Evolutionary conservation across 1,140 invertebrate genomes (phyloP), one percentile per base, ranked within the genome.

Genomic region (Aradophagus sp.): DNA sequence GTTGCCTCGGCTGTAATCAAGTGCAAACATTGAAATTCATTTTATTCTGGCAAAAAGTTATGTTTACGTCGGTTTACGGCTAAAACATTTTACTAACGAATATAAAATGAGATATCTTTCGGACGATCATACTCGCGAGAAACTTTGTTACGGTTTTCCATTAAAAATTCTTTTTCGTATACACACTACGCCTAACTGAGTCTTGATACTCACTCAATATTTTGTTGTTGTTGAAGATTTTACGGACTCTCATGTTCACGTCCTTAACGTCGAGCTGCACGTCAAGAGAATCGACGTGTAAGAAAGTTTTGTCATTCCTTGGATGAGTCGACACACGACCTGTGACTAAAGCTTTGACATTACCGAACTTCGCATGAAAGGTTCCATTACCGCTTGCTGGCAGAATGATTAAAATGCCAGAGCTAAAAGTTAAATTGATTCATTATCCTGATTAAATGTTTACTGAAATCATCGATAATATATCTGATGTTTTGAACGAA

Each of bases 301-400:
- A 74, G 74, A 89, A 91, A 42, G 86, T 87, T 48, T 86, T 82
- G 0, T 76, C 85, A 2, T 87, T 78, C 50, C 77, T 86, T 2
- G 76, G 58, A 3, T 82, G 81, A 0, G 84, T 82, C 8, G 88
- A 89, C 1, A 89, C 84, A 32, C 80, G 85, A 35, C 91, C 91
- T 67, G 85, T 89, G 1, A 91, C 86, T 41, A 88, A 82, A n/a
- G 88, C 89, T n/a, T 77, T 86, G 0, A 90, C 86, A 35, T 90
- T 89, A 45, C 88, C 87, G 70, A 93, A 90, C 31, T 85, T 80
- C 10, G 89, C 90, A 74, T 91, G 87, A 76, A 92, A 92, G 1
- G 90, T 90, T 19, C 91, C 91, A 45, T 90, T 91, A 35, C 91
- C 91, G 65, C 89, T 91, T 2, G 91, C 91, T 7, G 91, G 91